phyloP scores from a whole-genome alignment of 2,797 vertebrate genomes.

The Arnoldichthys spilopterus region DNA sequence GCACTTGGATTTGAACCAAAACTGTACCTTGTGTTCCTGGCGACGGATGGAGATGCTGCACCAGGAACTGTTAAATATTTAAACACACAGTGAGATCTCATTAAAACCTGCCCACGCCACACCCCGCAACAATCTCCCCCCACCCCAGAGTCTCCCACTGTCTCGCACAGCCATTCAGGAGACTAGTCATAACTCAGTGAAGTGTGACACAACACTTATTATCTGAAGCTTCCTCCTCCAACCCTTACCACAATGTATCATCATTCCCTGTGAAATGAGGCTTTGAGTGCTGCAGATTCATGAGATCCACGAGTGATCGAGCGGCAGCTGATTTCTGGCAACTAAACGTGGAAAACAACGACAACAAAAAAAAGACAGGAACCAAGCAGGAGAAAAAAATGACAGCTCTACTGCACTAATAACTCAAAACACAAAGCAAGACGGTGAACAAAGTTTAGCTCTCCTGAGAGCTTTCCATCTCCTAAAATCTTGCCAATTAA shows the following conservation, averaged over 20 bases:
- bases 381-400: conserved; percentile 49
- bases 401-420: conserved; percentile 73
- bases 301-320: conserved; percentile 73
- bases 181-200: conserved; percentile 76
- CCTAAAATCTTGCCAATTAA: conserved; percentile 77
- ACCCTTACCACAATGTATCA: conserved; percentile 75
- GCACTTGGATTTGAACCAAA: conserved; percentile 57
- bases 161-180: conserved; percentile 56
- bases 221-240: conserved; percentile 73
- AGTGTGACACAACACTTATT: conserved; percentile 84
- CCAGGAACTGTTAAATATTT: conserved; percentile 84
- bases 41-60: conserved; percentile 74
- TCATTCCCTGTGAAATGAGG: conserved; percentile 75
- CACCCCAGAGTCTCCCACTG: conserved; percentile 40
- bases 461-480: conserved; percentile 65
- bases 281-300: conserved; percentile 70
- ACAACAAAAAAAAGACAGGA: conserved; percentile 63
- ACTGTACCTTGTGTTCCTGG: conserved; percentile 70
- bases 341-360: conserved; percentile 55
- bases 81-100: conserved; percentile 83
- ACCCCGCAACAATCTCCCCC: conserved; percentile 60
- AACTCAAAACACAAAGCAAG: conserved; percentile 71
- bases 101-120: conserved; percentile 77
- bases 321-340: conserved; percentile 72
- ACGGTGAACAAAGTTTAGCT: conserved; percentile 72